Evolutionary conservation across 1,140 invertebrate genomes (phyloP).

Genomic region (Diabrotica virgifera): DNA sequence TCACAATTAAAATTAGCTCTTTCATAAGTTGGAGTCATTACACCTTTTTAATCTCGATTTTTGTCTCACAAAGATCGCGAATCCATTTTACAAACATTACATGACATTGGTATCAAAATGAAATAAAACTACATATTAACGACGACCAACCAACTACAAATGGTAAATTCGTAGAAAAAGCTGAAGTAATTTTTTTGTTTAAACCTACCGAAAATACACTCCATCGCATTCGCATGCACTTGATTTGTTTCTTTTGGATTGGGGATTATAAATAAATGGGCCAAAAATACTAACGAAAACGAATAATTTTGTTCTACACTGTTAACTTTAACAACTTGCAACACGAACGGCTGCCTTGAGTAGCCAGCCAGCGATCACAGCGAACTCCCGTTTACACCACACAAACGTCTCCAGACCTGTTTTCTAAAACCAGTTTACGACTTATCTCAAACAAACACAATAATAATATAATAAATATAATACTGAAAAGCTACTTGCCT

Average conservation of each 20-base stretch:
- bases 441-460: background rate
- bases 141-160: constrained; percentile 27
- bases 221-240: constrained; percentile 17
- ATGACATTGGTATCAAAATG: constrained; percentile 37
- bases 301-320: constrained; percentile 26
- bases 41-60: background rate
- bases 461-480: no score
- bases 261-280: background rate
- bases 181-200: constrained; percentile 5
- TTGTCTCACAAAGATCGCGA: constrained; percentile 31
- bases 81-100: constrained; percentile 32
- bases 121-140: constrained; percentile 39
- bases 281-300: constrained; percentile 19
- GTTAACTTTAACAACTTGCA: constrained; percentile 27
- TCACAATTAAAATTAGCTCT: no score
- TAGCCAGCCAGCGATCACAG: constrained; percentile 14
- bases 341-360: constrained; percentile 29
- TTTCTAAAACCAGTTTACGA: constrained; percentile 17
- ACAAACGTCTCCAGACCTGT: constrained; percentile 16
- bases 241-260: constrained; percentile 11
- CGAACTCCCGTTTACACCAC: constrained; percentile 24
- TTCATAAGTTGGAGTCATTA: no score
- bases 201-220: constrained; percentile 24
- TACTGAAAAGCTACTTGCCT: background rate
- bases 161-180: constrained; percentile 22